phyloP scores from a whole-genome alignment of 2,797 vertebrate genomes.

The Nannoperca australis region DNA sequence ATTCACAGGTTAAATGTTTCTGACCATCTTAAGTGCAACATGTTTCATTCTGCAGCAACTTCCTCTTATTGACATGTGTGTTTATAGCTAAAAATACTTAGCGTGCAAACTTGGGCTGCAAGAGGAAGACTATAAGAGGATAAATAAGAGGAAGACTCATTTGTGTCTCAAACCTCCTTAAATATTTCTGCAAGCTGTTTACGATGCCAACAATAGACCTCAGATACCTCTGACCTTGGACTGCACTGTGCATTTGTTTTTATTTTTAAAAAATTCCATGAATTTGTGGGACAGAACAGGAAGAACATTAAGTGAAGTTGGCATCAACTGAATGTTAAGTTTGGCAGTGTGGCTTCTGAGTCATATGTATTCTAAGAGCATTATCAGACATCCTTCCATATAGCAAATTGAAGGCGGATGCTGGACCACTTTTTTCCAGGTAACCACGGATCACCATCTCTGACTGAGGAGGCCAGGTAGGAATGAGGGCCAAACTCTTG shows the following conservation, averaged over 20 bases:
- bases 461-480: constrained; percentile 59
- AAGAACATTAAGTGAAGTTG: constrained; percentile 73
- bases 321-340: constrained; percentile 68
- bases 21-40: not conserved
- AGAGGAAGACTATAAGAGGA: not conserved
- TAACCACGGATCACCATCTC: constrained; percentile 69
- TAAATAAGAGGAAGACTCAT: not conserved
- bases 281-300: constrained; percentile 70
- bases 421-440: constrained; percentile 68
- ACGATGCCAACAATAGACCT: constrained; percentile 52
- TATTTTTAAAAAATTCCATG: constrained; percentile 72
- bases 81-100: constrained; percentile 18
- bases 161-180: constrained; percentile 5
- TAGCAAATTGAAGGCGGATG: constrained; percentile 58
- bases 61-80: constrained; percentile 11
- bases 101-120: not conserved
- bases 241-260: constrained; percentile 57
- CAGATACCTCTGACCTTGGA: constrained; percentile 59
- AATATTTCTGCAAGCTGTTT: constrained; percentile 53
- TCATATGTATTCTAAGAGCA: constrained; percentile 55
- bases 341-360: constrained; percentile 66
- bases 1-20: not conserved
- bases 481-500: constrained; percentile 63
- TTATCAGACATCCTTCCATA: constrained; percentile 76
- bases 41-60: constrained; percentile 1